phyloP scores from a whole-genome alignment of 2,113 vertebrate species.

The Polyodon spathula region DNA sequence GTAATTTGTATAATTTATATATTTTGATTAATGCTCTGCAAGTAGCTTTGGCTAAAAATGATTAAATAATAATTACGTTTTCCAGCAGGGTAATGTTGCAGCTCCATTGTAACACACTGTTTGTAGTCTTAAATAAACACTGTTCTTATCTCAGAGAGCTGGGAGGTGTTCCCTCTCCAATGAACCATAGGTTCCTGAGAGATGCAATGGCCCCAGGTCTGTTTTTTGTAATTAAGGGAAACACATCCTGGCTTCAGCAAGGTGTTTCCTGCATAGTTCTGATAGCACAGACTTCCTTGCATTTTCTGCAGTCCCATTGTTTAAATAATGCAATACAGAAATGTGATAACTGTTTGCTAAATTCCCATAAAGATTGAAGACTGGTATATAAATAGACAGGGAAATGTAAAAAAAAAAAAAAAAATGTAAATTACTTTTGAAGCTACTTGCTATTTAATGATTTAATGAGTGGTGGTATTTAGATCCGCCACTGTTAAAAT shows the following conservation, averaged over 20 bases:
- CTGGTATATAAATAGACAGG: too few relatives aligned
- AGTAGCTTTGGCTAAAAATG: too few relatives aligned
- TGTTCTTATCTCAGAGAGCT: slow-evolving; percentile 1
- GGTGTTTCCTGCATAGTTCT: slow-evolving; percentile 11
- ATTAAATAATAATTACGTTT: not conserved
- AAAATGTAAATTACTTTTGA: too few relatives aligned
- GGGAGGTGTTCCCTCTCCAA: not conserved
- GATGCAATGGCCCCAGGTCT: not conserved
- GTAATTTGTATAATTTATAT: too few relatives aligned
- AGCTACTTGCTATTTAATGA: too few relatives aligned
- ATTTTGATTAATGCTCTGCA: too few relatives aligned
- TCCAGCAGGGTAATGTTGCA: not conserved
- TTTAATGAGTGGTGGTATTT: too few relatives aligned
- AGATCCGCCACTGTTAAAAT: too few relatives aligned
- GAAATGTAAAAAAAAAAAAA: too few relatives aligned
- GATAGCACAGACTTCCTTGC: slow-evolving; percentile 1
- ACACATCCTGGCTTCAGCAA: not conserved
- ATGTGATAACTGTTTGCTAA: too few relatives aligned
- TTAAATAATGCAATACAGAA: too few relatives aligned
- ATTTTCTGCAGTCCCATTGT: not conserved
- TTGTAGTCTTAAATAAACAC: slow-evolving; percentile 1
- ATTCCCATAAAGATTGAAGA: too few relatives aligned
- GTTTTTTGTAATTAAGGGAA: slow-evolving; percentile 7
- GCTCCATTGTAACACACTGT: not conserved
- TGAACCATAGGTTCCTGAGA: not conserved